Percentiles rank a stretch among this genome's conserved stretches.
Evolutionary conservation across 2,113 vertebrate species (phyloP).

Genomic region (Ceyx cyanopectus): DNA sequence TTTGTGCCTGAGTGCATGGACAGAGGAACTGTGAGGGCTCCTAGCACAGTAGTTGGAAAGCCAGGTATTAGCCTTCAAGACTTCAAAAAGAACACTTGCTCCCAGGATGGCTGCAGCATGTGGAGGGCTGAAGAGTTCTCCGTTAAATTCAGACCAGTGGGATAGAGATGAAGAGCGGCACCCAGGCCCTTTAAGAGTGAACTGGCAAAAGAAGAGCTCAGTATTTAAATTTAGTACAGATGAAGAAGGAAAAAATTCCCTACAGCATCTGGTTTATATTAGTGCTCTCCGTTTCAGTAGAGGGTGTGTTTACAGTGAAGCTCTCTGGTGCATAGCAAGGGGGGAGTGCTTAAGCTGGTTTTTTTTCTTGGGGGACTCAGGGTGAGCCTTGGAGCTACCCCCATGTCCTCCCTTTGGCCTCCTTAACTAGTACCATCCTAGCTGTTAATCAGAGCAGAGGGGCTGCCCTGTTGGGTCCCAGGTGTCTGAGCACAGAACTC

Average conservation of each 20-base stretch:
- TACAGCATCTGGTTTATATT: conserved; percentile 79
- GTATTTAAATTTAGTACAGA: conserved; percentile 78
- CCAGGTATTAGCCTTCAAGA: neutral
- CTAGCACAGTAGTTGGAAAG: neutral
- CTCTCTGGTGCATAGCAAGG: fast-evolving
- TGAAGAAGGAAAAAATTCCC: conserved; percentile 64
- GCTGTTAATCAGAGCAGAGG: neutral
- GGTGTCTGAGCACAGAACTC: neutral
- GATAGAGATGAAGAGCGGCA: neutral
- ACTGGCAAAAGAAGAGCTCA: conserved; percentile 66
- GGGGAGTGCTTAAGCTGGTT: neutral
- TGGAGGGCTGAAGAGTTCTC: neutral
- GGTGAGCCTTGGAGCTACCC: neutral
- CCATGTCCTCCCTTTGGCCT: neutral
- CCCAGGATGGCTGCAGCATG: fast-evolving
- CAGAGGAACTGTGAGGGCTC: neutral
- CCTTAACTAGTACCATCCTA: neutral
- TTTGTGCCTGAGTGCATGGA: neutral
- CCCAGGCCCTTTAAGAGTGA: conserved; percentile 71
- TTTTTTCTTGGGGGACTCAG: neutral
- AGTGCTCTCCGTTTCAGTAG: conserved; percentile 64
- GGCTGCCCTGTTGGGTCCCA: fast-evolving
- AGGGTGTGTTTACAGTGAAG: conserved; percentile 70
- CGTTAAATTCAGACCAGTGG: neutral
- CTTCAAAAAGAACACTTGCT: neutral